Evolutionary conservation across 2,888 invertebrate genomes (phyloP).

Genomic region (Yponomeuta cagnagella): DNA sequence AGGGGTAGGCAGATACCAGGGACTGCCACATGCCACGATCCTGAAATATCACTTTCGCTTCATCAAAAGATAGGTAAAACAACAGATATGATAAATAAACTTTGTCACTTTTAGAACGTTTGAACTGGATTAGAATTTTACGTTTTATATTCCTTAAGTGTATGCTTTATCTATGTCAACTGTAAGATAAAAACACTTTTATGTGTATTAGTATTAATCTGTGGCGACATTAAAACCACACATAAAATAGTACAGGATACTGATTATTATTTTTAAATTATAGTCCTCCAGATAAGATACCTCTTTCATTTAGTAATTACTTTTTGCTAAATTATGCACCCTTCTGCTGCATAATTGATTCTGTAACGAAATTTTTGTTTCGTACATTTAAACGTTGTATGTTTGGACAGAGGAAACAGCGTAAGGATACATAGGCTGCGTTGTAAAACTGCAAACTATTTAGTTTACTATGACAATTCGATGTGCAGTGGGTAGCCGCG

Average conservation of each 20-base stretch:
- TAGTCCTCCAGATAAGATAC: slow-evolving; percentile 43
- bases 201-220: background rate
- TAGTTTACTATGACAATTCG: too few species aligned
- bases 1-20: too few species aligned
- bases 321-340: slow-evolving; percentile 71
- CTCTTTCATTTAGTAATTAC: slow-evolving; percentile 57
- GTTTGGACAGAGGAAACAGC: background rate
- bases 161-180: background rate
- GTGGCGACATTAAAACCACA: background rate
- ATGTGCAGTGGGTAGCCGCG: too few species aligned
- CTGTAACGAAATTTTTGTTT: slow-evolving; percentile 33
- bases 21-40: too few species aligned
- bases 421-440: too few species aligned
- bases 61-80: too few species aligned
- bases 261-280: slow-evolving; percentile 39
- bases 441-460: too few species aligned
- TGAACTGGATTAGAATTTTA: too few species aligned
- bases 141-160: too few species aligned
- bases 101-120: too few species aligned
- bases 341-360: slow-evolving; percentile 46
- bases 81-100: too few species aligned
- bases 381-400: background rate
- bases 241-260: background rate
- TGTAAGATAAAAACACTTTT: background rate
- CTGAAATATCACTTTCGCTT: too few species aligned